These are phyloP conservation scores for Solenopsis invicta DNA, from an alignment of 1,140 invertebrate species.

Conservation along the genomic window DNA sequence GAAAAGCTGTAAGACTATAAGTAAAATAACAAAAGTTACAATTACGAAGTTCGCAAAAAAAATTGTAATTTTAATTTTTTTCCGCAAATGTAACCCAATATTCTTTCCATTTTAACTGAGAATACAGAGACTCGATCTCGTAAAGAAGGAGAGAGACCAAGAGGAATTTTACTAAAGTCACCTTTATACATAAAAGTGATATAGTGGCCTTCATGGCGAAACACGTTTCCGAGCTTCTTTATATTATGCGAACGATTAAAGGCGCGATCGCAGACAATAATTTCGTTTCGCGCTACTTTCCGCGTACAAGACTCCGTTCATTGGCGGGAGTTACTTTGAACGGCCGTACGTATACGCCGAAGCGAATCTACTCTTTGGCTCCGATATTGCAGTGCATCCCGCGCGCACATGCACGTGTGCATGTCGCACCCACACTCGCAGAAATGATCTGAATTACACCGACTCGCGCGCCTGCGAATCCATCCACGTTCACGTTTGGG, in stretches of 20 bases:
- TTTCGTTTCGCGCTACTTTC: neutral
- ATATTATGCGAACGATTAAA: slow-evolving; percentile 2
- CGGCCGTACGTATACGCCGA: neutral
- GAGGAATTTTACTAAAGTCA: neutral
- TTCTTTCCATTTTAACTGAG: neutral
- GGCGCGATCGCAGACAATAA: slow-evolving; percentile 6
- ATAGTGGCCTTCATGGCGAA: neutral
- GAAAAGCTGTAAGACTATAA: neutral
- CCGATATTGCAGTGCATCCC: slow-evolving; percentile 43
- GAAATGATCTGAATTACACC: slow-evolving; percentile 84
- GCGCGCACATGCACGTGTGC: slow-evolving; percentile 65
- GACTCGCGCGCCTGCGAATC: slow-evolving; percentile 80
- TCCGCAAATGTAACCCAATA: neutral
- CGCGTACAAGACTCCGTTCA: slow-evolving; percentile 12
- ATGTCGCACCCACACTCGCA: slow-evolving; percentile 71
- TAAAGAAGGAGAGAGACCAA: neutral
- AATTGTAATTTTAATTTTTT: neutral
- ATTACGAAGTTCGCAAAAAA: neutral
- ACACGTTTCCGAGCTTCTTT: neutral
- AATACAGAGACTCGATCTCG: neutral
- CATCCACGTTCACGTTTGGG: slow-evolving; percentile 75
- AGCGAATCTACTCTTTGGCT: slow-evolving; percentile 39
- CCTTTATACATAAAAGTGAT: neutral
- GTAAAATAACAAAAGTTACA: neutral
- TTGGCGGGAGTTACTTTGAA: slow-evolving; percentile 35